Conservation (phyloP, 2,113 vertebrate species). For the Pluvianellus socialis region DNA sequence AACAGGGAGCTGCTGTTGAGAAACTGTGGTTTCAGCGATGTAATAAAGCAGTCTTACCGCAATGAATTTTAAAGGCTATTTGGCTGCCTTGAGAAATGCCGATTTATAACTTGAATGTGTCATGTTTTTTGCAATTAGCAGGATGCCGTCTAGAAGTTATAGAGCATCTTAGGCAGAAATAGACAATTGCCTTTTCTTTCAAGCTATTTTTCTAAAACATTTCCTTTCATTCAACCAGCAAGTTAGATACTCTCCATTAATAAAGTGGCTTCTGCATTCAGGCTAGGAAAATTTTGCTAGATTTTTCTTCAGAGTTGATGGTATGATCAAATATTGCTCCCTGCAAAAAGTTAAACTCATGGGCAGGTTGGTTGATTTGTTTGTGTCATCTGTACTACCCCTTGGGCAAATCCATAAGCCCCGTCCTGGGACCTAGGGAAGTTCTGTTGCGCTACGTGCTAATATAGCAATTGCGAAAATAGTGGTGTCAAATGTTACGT, state of each 20-base stretch:
- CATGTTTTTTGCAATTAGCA: constrained; percentile 11
- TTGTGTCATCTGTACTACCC: background rate
- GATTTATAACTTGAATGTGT: background rate
- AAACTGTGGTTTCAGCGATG: background rate
- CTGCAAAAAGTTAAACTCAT: background rate
- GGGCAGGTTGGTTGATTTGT: background rate
- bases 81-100: constrained; percentile 1
- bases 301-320: background rate
- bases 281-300: background rate
- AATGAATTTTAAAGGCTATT: constrained; percentile 28
- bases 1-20: background rate
- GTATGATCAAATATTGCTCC: background rate
- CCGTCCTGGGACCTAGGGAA: background rate
- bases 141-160: background rate
- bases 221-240: background rate
- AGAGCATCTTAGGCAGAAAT: background rate
- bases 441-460: background rate
- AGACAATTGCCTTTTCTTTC: background rate
- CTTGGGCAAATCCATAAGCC: background rate
- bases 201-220: background rate
- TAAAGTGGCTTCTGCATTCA: background rate
- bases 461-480: background rate
- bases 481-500: background rate
- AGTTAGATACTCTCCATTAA: background rate
- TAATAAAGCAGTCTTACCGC: background rate